Evolutionary conservation across 2,888 invertebrate species (phyloP).

Genomic region (Lypha dubia): DNA sequence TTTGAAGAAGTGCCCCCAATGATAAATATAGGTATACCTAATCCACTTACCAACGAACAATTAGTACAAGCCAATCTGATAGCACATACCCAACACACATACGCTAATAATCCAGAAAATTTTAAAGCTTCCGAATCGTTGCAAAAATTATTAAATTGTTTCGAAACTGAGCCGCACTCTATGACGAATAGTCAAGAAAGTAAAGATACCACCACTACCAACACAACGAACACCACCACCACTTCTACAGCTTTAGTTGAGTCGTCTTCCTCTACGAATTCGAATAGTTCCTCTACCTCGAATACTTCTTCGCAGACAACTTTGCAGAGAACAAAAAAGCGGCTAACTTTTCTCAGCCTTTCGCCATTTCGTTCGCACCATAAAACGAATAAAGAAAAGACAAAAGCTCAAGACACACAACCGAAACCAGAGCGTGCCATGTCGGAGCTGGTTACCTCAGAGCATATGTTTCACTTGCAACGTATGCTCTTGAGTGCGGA

Average conservation of each 20-base stretch:
- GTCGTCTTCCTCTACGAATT: conserved; percentile 79
- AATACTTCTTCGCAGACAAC: conserved; percentile 76
- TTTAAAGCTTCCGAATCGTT: conserved; percentile 73
- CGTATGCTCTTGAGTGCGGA: conserved; percentile 76
- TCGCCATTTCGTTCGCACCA: conserved; percentile 80
- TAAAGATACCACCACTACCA: conserved; percentile 76
- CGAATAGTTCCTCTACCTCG: conserved; percentile 75
- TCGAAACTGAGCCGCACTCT: conserved; percentile 75
- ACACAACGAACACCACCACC: conserved; percentile 73
- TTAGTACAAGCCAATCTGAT: conserved; percentile 79
- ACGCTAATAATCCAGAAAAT: conserved; percentile 45
- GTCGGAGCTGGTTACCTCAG: conserved; percentile 78
- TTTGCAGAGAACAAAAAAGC: conserved; percentile 78
- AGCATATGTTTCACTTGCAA: conserved; percentile 79
- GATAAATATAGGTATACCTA: conserved; percentile 81
- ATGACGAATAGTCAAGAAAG: conserved; percentile 81
- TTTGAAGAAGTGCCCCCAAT: conserved; percentile 76
- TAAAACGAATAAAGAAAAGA: conserved; percentile 58
- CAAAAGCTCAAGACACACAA: conserved; percentile 56
- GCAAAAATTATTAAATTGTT: conserved; percentile 75
- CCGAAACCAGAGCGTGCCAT: conserved; percentile 75
- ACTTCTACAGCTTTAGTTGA: conserved; percentile 80
- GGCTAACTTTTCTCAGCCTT: conserved; percentile 81
- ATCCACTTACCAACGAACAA: conserved; percentile 80
- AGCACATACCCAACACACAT: conserved; percentile 70